These are phyloP conservation scores for Pangasius larnaudii DNA, from an alignment of 2,797 vertebrate genomes.

Conservation along the genomic window DNA sequence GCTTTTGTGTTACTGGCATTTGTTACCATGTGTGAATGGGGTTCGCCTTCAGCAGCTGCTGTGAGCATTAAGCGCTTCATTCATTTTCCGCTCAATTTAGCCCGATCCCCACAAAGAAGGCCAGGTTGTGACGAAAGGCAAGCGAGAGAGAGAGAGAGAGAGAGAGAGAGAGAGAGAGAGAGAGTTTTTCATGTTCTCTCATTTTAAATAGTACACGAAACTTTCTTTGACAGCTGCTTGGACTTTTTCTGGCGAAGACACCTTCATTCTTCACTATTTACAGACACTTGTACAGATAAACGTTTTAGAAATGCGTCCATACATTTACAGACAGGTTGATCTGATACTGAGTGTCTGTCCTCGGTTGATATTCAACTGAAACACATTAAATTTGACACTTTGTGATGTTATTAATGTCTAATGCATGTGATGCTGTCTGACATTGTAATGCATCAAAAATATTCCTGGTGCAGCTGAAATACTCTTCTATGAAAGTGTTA, in stretches of 20 bases:
- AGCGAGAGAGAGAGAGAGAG: not conserved
- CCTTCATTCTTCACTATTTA: not conserved
- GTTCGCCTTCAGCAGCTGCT: conserved; percentile 49
- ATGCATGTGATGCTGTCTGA: not conserved
- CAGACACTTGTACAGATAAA: not conserved
- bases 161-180: not conserved
- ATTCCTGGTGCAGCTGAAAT: not conserved
- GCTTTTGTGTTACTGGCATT: conserved; percentile 49
- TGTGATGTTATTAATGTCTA: not conserved
- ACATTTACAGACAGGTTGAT: not conserved
- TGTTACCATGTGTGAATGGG: conserved; percentile 48
- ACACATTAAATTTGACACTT: not conserved
- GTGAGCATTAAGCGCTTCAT: conserved; percentile 49
- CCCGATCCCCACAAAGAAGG: conserved; percentile 33
- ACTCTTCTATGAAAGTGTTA: not conserved
- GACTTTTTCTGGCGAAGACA: not conserved
- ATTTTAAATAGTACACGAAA: not conserved
- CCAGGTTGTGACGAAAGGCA: not conserved
- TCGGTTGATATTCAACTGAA: not conserved
- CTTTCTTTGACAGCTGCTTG: not conserved
- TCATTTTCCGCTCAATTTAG: conserved; percentile 61
- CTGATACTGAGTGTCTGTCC: not conserved
- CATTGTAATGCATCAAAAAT: not conserved
- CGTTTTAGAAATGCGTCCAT: not conserved
- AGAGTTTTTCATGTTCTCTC: not conserved